Evolutionary conservation across 2,888 invertebrate species (phyloP), one percentile per base, ranked within the genome.

Genomic region (Meta bourneti): DNA sequence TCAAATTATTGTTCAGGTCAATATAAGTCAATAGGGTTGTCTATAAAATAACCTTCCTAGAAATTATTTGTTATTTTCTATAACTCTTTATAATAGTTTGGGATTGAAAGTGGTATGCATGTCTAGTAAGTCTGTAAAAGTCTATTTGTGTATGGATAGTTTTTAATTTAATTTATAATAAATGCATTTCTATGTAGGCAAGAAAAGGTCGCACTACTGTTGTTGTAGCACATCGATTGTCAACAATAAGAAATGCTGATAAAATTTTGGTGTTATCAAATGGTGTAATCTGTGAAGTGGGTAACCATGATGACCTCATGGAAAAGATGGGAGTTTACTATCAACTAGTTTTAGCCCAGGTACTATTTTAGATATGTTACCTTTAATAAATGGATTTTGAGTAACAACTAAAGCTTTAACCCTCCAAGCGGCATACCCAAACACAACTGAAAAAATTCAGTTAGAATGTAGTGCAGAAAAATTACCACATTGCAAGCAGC

Each of bases 171-270:
- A 52, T 79, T 54, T 51, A 13, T 61, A 61, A 48, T 8, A 13
- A 61, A 61, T 71, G 13, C 11, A 16, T 19, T 19, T 85, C 48
- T 81, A 7, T 85, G 2, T 91, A 91, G 92, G 90, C 96, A 6
- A 96, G 96, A 94, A 95, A 96, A 95, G 97, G 97, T 77, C 96
- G 97, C 85, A 97, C 97, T 0, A 97, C 97, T 0, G 96, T 97
- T 13, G 97, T 97, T 48, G 97, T 97, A 8, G 97, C 97, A 0
- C 97, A 97, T 94, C 95, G 96, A n/a, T 94, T 96, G 92, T 95
- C 96, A 9, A 96, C 96, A 2, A 95, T 96, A 89, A 94, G 95
- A 93, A 95, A 95, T 80, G 96, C 95, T 7, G 95, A 96, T 93
- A 93, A 93, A 79, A 94, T 94, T 7, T 83, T 93, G n/a, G 93